These are phyloP conservation scores for Cacoxenus indagator DNA, from an alignment of 2,888 invertebrate species.

Conservation along the genomic window DNA sequence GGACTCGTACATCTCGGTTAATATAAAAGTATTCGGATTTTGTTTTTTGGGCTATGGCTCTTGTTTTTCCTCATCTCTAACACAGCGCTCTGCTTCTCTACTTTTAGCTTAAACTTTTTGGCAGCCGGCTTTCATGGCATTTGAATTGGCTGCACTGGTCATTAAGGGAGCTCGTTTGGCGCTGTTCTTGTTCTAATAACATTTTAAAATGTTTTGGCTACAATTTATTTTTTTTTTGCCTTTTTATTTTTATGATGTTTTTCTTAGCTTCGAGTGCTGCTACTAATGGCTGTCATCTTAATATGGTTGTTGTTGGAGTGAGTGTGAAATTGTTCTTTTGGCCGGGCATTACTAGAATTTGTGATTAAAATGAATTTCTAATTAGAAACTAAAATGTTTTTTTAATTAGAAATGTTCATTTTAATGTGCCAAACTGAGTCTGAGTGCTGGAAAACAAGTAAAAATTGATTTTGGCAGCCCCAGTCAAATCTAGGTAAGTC, in stretches of 20 bases:
- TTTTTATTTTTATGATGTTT: background rate
- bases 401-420: constrained; percentile 60
- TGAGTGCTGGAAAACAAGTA: too few relatives aligned
- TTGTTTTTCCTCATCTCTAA: too few relatives aligned
- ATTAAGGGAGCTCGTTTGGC: constrained; percentile 4
- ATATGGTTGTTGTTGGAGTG: background rate
- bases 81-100: too few relatives aligned
- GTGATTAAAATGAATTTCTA: constrained; percentile 56
- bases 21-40: constrained; percentile 37
- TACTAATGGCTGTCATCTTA: background rate
- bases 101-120: too few relatives aligned
- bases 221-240: background rate
- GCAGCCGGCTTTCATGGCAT: constrained; percentile 23
- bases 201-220: constrained; percentile 55
- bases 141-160: constrained; percentile 33
- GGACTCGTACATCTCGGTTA: constrained; percentile 42
- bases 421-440: too few relatives aligned
- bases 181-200: constrained; percentile 52
- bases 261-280: background rate
- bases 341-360: constrained; percentile 43
- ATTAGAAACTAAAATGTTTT: constrained; percentile 54
- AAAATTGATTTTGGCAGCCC: too few relatives aligned
- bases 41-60: constrained; percentile 31
- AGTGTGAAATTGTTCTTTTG: constrained; percentile 19
- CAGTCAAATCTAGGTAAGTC: too few relatives aligned